Evolutionary conservation across 2,888 invertebrate species (phyloP).

Genomic region (Rotaria magnacalcarata): DNA sequence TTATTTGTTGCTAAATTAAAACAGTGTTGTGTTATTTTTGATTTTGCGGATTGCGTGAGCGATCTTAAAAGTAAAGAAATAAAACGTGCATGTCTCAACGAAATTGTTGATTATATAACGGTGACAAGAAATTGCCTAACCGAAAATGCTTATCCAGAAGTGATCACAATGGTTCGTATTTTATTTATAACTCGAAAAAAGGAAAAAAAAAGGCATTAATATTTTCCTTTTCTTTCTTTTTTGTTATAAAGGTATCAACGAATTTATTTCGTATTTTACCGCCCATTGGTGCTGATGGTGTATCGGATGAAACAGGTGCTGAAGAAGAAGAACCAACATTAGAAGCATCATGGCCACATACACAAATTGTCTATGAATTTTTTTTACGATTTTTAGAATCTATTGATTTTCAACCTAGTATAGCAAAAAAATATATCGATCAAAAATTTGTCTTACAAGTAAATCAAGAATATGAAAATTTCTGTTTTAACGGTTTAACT

Average conservation of each 20-base stretch:
- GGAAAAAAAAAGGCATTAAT: not conserved
- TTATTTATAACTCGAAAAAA: no score
- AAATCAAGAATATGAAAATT: not conserved
- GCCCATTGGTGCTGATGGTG: constrained; percentile 73
- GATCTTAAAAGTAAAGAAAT: constrained; percentile 99
- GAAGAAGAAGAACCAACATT: constrained; percentile 91
- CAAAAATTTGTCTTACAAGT: constrained; percentile 82
- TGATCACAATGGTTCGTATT: constrained; percentile 85
- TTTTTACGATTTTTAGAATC: constrained; percentile 59
- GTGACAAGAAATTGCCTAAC: constrained; percentile 84
- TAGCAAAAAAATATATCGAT: constrained; percentile 87
- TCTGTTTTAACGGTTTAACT: no score
- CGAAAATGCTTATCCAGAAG: constrained; percentile 93
- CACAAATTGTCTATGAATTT: constrained; percentile 66
- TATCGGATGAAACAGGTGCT: constrained; percentile 79
- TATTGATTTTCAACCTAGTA: constrained; percentile 78
- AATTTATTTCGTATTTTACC: constrained; percentile 97
- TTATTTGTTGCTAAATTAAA: constrained; percentile 90
- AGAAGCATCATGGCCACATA: constrained; percentile 89
- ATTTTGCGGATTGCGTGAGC: constrained; percentile 91
- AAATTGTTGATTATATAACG: constrained; percentile 59
- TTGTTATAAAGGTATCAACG: constrained; percentile 60
- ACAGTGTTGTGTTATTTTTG: constrained; percentile 96
- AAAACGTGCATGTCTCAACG: constrained; percentile 62
- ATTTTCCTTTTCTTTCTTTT: not conserved